These are phyloP conservation scores for Epistrophe grossulariae DNA, from an alignment of 2,888 invertebrate species.

Conservation along the genomic window DNA sequence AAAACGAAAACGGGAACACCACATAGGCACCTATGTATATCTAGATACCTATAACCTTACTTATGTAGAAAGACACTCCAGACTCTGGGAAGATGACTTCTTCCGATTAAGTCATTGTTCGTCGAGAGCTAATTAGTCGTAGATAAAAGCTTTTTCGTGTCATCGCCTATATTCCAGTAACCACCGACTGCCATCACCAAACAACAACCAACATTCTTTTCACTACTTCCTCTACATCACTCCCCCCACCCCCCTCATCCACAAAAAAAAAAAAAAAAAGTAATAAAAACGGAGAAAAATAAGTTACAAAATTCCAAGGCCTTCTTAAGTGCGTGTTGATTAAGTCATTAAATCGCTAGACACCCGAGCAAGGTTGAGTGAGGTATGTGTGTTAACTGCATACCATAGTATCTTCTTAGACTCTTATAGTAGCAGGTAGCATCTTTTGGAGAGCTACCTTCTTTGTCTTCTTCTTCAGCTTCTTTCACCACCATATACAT, in stretches of 20 bases:
- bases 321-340: conserved; percentile 75
- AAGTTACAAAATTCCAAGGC: conserved; percentile 64
- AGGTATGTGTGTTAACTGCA: conserved; percentile 60
- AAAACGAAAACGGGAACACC: conserved; percentile 28
- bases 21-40: too few species aligned
- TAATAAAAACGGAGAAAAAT: conserved; percentile 42
- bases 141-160: conserved; percentile 78
- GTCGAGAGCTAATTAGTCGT: conserved; percentile 73
- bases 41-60: not conserved
- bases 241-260: not conserved
- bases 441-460: conserved; percentile 39
- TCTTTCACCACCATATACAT: conserved; percentile 8
- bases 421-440: conserved; percentile 56
- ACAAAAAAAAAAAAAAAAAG: not conserved
- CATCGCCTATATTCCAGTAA: conserved; percentile 61
- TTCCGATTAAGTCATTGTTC: conserved; percentile 73
- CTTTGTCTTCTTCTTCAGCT: conserved; percentile 23
- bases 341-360: conserved; percentile 74
- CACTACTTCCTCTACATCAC: not conserved
- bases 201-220: conserved; percentile 11
- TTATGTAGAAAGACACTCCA: not conserved
- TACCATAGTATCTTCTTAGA: conserved; percentile 30
- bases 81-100: conserved; percentile 55
- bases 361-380: conserved; percentile 43
- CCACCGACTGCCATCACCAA: not conserved